Percentiles rank a stretch among this genome's conserved stretches.
Evolutionary conservation across 1,140 invertebrate species (phyloP).

Genomic region (Helicorthomorpha holstii): DNA sequence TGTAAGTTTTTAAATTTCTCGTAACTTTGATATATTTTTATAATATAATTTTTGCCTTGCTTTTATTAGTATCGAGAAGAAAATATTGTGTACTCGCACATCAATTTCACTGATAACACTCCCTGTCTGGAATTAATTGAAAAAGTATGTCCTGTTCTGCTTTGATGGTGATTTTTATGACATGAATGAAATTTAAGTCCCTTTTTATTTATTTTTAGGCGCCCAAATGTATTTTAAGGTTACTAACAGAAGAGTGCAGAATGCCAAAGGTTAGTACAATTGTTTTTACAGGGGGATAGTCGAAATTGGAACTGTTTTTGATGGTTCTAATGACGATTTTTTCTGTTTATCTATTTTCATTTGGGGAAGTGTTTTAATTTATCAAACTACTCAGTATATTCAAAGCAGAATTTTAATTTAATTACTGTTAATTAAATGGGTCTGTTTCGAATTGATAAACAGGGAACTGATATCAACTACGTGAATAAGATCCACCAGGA

Average conservation of each 20-base stretch:
- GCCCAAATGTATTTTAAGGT: slow-evolving; percentile 67
- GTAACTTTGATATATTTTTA: not conserved
- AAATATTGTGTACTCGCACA: slow-evolving; percentile 72
- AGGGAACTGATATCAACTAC: slow-evolving; percentile 74
- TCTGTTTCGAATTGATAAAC: slow-evolving; percentile 12
- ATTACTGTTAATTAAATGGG: slow-evolving; percentile 4
- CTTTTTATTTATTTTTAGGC: slow-evolving; percentile 26
- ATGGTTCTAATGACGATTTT: too few relatives aligned
- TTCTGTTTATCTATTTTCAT: too few relatives aligned
- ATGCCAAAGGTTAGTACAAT: slow-evolving; percentile 51
- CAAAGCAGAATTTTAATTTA: not conserved
- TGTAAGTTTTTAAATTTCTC: slow-evolving; percentile 38
- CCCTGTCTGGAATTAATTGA: slow-evolving; percentile 73
- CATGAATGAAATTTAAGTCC: not conserved
- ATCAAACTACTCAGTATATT: slow-evolving; percentile 4
- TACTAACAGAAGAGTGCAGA: slow-evolving; percentile 80
- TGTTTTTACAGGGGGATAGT: not conserved
- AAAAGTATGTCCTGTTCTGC: slow-evolving; percentile 28
- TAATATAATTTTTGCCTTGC: slow-evolving; percentile 12
- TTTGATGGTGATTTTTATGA: not conserved
- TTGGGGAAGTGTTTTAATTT: not conserved
- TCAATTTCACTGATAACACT: slow-evolving; percentile 79
- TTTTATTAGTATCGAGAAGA: slow-evolving; percentile 62
- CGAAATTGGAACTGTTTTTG: too few relatives aligned
- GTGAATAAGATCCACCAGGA: slow-evolving; percentile 76